A percentile compares a stretch with the other conserved stretches of the same genome.
phyloP scores from a whole-genome alignment of 2,113 vertebrate species.

The Camelus dromedarius region DNA sequence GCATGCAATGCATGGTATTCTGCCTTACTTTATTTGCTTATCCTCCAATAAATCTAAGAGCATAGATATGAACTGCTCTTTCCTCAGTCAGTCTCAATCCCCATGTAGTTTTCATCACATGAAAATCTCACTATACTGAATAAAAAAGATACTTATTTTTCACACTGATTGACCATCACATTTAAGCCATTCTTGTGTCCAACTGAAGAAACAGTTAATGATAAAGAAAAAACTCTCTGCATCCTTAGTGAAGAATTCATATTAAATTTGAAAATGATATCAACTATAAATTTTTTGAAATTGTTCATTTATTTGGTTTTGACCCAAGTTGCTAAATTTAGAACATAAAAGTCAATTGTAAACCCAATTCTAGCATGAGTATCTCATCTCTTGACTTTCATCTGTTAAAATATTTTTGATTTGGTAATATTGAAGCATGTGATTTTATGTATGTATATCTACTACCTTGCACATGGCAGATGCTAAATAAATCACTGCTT shows the following conservation, averaged over 20 bases:
- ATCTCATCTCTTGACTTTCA: background rate
- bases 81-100: background rate
- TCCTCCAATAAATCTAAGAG: background rate
- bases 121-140: background rate
- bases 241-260: background rate
- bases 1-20: background rate
- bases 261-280: background rate
- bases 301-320: background rate
- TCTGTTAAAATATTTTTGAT: background rate
- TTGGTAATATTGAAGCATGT: background rate
- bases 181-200: background rate
- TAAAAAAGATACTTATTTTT: background rate
- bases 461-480: background rate
- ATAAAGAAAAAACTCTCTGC: background rate
- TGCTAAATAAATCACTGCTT: background rate
- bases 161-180: background rate
- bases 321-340: background rate
- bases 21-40: background rate
- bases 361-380: background rate
- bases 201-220: background rate
- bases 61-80: background rate
- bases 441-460: background rate
- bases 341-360: background rate
- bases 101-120: background rate
- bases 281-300: background rate